These are phyloP conservation scores for human DNA, from an alignment of 2,113 vertebrate genomes.

Conservation along the genomic window GRCh38 chr22:46534501-46535000, in stretches of 20 bases:
- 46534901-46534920: constrained; percentile 99
- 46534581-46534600: constrained; percentile 94
- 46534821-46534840: constrained; percentile 97
- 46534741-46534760: constrained; percentile 92
- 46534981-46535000: constrained; percentile 96
- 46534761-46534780: constrained; percentile 90
- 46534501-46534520: constrained; percentile 94
- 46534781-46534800: constrained; percentile 93
- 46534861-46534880: constrained; percentile 93
- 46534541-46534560: constrained; percentile 97
- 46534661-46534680: constrained; percentile 96
- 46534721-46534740: constrained; percentile 96
- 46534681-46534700: constrained; percentile 95
- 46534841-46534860: constrained; percentile 95
- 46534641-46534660: constrained; percentile 91
- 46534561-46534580: constrained; percentile 95
- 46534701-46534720: constrained; percentile 95
- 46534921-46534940: constrained; percentile 94
- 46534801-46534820: constrained; percentile 96
- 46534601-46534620: constrained; percentile 97
- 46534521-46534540: constrained; percentile 93
- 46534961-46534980: constrained; percentile 98
- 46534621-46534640: constrained; percentile 93
- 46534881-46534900: constrained; percentile 94
- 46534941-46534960: constrained; percentile 95